Base-by-base conservation (phyloP, 1,140 invertebrate genomes). In the Brachystomella parvula region DNA sequence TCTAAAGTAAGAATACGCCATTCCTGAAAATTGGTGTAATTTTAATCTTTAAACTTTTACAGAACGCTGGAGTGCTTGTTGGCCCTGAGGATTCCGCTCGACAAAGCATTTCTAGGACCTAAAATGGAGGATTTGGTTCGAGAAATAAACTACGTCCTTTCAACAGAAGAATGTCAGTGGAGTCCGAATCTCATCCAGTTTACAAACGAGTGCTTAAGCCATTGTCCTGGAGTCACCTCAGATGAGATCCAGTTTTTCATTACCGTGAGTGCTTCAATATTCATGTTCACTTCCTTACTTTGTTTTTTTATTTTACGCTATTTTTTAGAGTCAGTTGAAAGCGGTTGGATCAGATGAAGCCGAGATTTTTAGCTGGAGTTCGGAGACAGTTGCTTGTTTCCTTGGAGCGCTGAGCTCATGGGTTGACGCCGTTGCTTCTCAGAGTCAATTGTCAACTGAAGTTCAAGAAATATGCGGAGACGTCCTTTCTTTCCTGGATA, bases 371-470 rank as follows among this genome's bases (percentile, higher is more conserved):
- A 15, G 3, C 6, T 53, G 49, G 49, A 26, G 21, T 6, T 6
- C 49, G 6, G 49, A 53, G 49, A 15, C 24, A 6, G 3, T 53
- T 26, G 21, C 24, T 15, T 6, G 49, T 26, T 53, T 53, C 24
- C 49, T 53, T 26, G 12, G 12, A 6, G 49, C 24, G 12, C 21
- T 53, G 49, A 53, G 33, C 24, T 47, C 56, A 3, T 65, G 65
- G 53, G 26, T 66, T 1, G 53, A 65, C 6, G 29, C 35, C 17
- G 47, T 39, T 1, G 47, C 53, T 21, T 26, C 39, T 2, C 64
- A 66, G 47, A 64, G 39, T 30, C 61, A 63, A 31, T 32, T 62
- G 12, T 30, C 64, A 17, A 61, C 63, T 12, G 68, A 70, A 32
- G 47, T 35, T 2, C n/a, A 53, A 12, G 49, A 58, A 3, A 63